Evolutionary conservation across 2,888 invertebrate genomes (phyloP).

Genomic region (Thymelicus acteon): DNA sequence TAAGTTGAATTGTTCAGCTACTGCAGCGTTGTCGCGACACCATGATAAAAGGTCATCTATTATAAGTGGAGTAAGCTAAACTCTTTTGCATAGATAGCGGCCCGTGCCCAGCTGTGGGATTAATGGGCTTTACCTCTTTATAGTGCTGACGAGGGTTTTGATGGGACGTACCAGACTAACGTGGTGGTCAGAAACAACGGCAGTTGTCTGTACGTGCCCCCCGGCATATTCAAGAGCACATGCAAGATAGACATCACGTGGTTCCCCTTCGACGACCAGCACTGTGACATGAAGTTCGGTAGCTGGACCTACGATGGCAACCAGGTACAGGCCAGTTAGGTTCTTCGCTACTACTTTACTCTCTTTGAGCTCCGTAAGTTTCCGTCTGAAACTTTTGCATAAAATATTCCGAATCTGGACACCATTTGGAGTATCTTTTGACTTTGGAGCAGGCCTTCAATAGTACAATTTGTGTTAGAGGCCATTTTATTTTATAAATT

Average conservation of each 20-base stretch:
- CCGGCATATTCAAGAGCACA: conserved; percentile 99
- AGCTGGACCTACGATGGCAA: conserved; percentile 99
- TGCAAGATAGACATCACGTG: conserved; percentile 99
- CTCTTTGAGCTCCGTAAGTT: conserved; percentile 8
- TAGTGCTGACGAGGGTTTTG: conserved; percentile 99
- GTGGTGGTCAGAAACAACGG: conserved; percentile 99
- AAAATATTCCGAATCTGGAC: neutral
- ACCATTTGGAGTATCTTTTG: neutral
- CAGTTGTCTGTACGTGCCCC: conserved; percentile 99
- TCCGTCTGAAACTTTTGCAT: neutral
- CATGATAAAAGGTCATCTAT: neutral
- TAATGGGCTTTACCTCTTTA: conserved; percentile 59
- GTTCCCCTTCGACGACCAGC: conserved; percentile 99
- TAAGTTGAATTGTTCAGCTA: neutral
- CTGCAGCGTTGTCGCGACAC: neutral
- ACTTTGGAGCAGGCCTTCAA: neutral
- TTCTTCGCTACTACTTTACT: conserved; percentile 14
- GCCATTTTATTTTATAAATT: neutral
- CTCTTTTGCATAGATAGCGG: neutral
- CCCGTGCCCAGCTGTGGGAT: conserved; percentile 14
- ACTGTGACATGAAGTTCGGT: conserved; percentile 99
- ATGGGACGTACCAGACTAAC: conserved; percentile 99
- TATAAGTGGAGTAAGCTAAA: neutral
- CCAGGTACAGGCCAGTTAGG: conserved; percentile 87
- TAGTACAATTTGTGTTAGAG: neutral